phyloP scores from a whole-genome alignment of 2,888 invertebrate species.

The Eurois occulta region DNA sequence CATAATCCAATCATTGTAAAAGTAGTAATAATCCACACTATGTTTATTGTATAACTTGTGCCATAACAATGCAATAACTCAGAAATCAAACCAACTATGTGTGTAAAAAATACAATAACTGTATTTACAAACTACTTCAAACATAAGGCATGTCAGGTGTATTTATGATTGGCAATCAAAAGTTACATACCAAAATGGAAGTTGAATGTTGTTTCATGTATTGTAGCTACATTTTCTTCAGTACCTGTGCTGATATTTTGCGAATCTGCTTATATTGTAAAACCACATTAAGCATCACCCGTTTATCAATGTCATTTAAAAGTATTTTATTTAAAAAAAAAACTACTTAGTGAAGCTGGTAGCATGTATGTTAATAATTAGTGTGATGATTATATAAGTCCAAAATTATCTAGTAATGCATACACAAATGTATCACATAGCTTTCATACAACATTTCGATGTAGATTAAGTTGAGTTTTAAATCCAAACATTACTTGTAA shows the following conservation, averaged over 20 bases:
- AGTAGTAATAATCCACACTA: slow-evolving; percentile 34
- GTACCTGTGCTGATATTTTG: slow-evolving; percentile 42
- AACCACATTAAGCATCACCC: slow-evolving; percentile 10
- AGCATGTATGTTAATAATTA: slow-evolving; percentile 60
- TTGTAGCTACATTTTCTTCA: slow-evolving; percentile 38
- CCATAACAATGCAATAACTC: slow-evolving; percentile 60
- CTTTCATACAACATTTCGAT: slow-evolving; percentile 45
- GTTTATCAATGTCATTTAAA: slow-evolving; percentile 29
- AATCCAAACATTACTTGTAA: slow-evolving; percentile 60
- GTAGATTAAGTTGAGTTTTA: slow-evolving; percentile 63
- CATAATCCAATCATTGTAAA: slow-evolving; percentile 48
- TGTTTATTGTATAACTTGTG: slow-evolving; percentile 58
- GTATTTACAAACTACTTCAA: slow-evolving; percentile 39
- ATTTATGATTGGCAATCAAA: slow-evolving; percentile 42
- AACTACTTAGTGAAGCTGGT: slow-evolving; percentile 66
- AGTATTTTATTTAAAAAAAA: slow-evolving; percentile 21
- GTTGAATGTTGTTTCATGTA: slow-evolving; percentile 30
- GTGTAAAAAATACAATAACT: slow-evolving; percentile 33
- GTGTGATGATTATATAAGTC: slow-evolving; percentile 55
- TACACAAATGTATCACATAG: slow-evolving; percentile 48
- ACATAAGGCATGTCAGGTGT: slow-evolving; percentile 39
- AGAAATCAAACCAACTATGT: slow-evolving; percentile 42
- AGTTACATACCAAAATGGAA: slow-evolving; percentile 32
- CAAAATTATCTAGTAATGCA: slow-evolving; percentile 57
- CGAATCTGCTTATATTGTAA: slow-evolving; percentile 29